Base-by-base conservation (phyloP, 2,113 vertebrate genomes). In the Tricholaema leucomelas region DNA sequence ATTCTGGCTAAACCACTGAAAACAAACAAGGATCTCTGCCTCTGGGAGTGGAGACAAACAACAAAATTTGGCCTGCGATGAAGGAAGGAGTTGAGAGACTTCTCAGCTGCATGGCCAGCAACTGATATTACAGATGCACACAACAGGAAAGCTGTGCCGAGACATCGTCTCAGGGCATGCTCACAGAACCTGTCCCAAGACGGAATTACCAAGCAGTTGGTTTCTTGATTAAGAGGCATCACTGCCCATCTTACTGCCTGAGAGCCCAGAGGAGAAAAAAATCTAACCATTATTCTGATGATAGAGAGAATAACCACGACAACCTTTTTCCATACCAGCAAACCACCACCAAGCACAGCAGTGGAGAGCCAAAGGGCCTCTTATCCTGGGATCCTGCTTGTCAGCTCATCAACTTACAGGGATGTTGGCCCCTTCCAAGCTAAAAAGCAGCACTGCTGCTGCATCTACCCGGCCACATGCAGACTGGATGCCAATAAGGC, bases 401-500 rank as follows among this genome's bases (percentile, higher is more conserved):
- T 6, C 46, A 30, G 35, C 9, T 69, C 73, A 38, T 54, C 21
- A 38, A n/a, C 30, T 33, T 13, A 28, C 23, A 50, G 12, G 12
- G 72, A 64, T 85, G 35, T 66, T 48, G 74, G 12, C 54, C 33
- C 27, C 38, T 44, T 66, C 69, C 48, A 19, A 42, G 33, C 27
- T 25, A 36, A 2, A 30, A 8, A 9, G 15, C 38, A n/a, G 10
- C 3, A 1, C 31, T 11, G 75, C 67, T 7, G 15, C 35, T 4
- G 2, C 13, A 65, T 21, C 56, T n/a, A 9, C 56, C 25, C 46
- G 55, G 67, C 14, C 6, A 28, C 40, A 5, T 1, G 0, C 1
- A 10, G 17, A 4, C 28, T 3, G 6, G 40, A 1, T 69, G 66
- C n/a, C 15, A 15, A 10, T 20, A 0, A 21, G 25, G 4, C 8